phyloP scores from a whole-genome alignment of 2,888 invertebrate genomes.

The Papilio gigon region DNA sequence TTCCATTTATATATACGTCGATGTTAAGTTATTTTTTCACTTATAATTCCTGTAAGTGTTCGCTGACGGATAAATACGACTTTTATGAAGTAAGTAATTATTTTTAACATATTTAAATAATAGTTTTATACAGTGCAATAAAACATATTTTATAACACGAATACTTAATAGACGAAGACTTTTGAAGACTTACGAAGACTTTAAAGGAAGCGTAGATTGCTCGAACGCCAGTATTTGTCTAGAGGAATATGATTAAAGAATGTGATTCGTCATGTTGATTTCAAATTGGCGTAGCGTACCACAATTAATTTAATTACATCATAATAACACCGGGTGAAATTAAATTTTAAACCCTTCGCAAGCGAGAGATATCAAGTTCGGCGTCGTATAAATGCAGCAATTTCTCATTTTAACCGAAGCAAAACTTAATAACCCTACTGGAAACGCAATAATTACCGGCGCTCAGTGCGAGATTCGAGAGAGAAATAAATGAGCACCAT shows the following conservation, averaged over 20 bases:
- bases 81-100: too few relatives aligned
- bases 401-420: constrained; percentile 80
- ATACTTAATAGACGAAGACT: too few relatives aligned
- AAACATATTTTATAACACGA: too few relatives aligned
- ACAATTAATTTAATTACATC: constrained; percentile 75
- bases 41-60: not conserved
- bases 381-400: constrained; percentile 76
- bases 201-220: not conserved
- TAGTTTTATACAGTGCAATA: too few relatives aligned
- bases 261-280: constrained; percentile 26
- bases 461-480: constrained; percentile 78
- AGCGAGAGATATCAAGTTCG: constrained; percentile 76
- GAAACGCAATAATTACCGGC: constrained; percentile 80
- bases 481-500: constrained; percentile 80
- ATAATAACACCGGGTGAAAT: constrained; percentile 73
- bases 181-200: too few relatives aligned
- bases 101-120: too few relatives aligned
- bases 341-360: constrained; percentile 75
- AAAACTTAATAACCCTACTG: constrained; percentile 81
- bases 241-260: constrained; percentile 22
- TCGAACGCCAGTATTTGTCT: constrained; percentile 28
- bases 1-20: not conserved
- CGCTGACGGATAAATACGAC: not conserved
- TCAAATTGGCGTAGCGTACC: constrained; percentile 44
- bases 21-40: not conserved